A percentile compares a stretch with the other conserved stretches of the same genome.
phyloP scores from a whole-genome alignment of 30 jellyfish, hydroid and myxozoan genomes.

The Turritopsis rubra region DNA sequence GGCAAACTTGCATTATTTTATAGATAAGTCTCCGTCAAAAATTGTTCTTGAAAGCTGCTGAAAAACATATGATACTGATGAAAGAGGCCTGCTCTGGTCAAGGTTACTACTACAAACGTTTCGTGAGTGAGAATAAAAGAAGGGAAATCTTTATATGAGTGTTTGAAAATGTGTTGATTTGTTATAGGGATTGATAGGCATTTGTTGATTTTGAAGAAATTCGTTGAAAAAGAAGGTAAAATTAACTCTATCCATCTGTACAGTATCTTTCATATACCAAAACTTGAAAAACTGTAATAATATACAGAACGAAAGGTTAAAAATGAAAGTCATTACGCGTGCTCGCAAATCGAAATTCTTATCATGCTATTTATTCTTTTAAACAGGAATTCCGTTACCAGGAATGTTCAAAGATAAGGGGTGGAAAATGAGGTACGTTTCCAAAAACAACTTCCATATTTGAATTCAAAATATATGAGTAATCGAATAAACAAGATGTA shows the following conservation, averaged over 20 bases:
- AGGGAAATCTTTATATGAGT: too few relatives aligned
- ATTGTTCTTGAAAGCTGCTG: conserved; percentile 44
- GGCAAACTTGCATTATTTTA: not conserved
- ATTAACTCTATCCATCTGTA: not conserved
- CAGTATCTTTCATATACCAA: not conserved
- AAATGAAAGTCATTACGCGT: too few relatives aligned
- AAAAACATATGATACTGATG: conserved; percentile 39
- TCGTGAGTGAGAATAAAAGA: too few relatives aligned
- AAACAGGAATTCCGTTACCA: conserved; percentile 57
- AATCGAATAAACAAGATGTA: not conserved
- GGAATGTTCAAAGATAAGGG: conserved; percentile 59
- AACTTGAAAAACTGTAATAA: too few relatives aligned
- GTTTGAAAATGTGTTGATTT: too few relatives aligned
- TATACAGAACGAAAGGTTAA: too few relatives aligned
- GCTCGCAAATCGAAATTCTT: too few relatives aligned
- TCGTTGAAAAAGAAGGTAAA: conserved; percentile 60
- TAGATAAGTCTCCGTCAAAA: conserved; percentile 33
- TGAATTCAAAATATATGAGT: too few relatives aligned
- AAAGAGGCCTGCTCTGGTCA: conserved; percentile 52
- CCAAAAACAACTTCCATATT: not conserved
- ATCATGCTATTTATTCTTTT: not conserved
- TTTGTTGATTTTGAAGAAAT: conserved; percentile 36
- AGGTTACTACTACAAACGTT: conserved; percentile 24
- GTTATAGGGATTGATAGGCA: conserved; percentile 73
- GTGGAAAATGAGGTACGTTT: conserved; percentile 60